A percentile compares a stretch with the other conserved stretches of the same genome.
phyloP scores from a whole-genome alignment of 1,140 invertebrate species.

The Scaptomyza graminum region DNA sequence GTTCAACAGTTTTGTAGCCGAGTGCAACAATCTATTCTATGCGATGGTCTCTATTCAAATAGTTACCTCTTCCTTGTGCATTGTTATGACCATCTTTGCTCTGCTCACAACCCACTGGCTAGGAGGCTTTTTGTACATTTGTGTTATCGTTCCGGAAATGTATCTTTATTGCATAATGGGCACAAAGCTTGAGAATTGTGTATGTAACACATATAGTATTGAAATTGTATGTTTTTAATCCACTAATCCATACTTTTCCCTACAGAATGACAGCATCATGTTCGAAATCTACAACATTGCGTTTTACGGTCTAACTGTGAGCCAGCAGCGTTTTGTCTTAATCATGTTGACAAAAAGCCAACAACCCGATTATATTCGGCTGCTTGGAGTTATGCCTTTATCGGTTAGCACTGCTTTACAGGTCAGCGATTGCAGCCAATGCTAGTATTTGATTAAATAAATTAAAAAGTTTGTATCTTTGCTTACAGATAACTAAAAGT shows the following conservation, averaged over 20 bases:
- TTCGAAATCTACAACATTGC: slow-evolving; percentile 56
- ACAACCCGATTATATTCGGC: slow-evolving; percentile 18
- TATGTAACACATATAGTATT: slow-evolving; percentile 17
- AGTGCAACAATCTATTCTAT: slow-evolving; percentile 44
- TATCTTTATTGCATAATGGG: slow-evolving; percentile 58
- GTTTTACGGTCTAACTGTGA: slow-evolving; percentile 44
- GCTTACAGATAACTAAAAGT: slow-evolving; percentile 50
- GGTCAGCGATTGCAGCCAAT: slow-evolving; percentile 26
- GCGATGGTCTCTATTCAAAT: slow-evolving; percentile 42
- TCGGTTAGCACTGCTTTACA: slow-evolving; percentile 50
- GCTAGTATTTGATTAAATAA: not conserved
- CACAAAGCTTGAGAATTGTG: slow-evolving; percentile 48
- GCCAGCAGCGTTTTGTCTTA: slow-evolving; percentile 37
- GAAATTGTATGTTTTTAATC: not conserved
- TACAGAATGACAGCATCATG: slow-evolving; percentile 29
- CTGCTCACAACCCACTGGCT: slow-evolving; percentile 42
- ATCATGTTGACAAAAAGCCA: slow-evolving; percentile 55
- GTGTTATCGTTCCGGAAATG: slow-evolving; percentile 34
- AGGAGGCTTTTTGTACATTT: slow-evolving; percentile 38
- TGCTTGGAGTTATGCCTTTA: slow-evolving; percentile 50
- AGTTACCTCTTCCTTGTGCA: slow-evolving; percentile 35
- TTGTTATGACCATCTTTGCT: slow-evolving; percentile 49
- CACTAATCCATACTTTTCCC: not conserved
- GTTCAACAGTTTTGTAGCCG: slow-evolving; percentile 28
- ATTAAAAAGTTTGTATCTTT: not conserved